These are phyloP conservation scores for Melanotaenia nigrans DNA, from an alignment of 2,797 vertebrate species.

Conservation along the genomic window DNA sequence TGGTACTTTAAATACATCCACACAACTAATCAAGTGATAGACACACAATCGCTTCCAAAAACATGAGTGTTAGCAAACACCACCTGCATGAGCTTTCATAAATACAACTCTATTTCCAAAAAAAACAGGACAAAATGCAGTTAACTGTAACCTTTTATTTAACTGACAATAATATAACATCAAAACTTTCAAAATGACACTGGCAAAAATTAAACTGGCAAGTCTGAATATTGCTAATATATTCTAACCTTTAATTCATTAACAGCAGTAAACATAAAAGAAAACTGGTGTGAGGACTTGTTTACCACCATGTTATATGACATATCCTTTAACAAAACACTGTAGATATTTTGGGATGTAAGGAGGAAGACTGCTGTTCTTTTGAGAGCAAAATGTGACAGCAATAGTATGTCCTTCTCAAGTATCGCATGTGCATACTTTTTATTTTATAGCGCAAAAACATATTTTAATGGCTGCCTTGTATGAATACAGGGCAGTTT, in stretches of 20 bases:
- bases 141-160: no score
- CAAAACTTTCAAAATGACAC: neutral
- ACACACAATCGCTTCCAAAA: neutral
- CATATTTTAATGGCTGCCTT: neutral
- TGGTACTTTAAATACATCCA: neutral
- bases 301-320: neutral
- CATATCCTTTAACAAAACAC: neutral
- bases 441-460: neutral
- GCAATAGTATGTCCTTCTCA: neutral
- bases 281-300: neutral
- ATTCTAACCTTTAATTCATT: neutral
- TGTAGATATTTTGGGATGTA: neutral
- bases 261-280: neutral
- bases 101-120: neutral
- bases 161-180: neutral
- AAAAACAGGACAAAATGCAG: no score
- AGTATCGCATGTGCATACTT: neutral
- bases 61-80: neutral
- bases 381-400: no score
- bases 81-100: neutral
- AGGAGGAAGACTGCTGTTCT: neutral
- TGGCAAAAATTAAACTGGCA: neutral
- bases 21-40: neutral
- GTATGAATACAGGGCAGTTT: neutral
- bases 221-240: neutral